Conservation (phyloP, 92 coral and sea anemone genomes). For the Palythoa caribaeorum region DNA sequence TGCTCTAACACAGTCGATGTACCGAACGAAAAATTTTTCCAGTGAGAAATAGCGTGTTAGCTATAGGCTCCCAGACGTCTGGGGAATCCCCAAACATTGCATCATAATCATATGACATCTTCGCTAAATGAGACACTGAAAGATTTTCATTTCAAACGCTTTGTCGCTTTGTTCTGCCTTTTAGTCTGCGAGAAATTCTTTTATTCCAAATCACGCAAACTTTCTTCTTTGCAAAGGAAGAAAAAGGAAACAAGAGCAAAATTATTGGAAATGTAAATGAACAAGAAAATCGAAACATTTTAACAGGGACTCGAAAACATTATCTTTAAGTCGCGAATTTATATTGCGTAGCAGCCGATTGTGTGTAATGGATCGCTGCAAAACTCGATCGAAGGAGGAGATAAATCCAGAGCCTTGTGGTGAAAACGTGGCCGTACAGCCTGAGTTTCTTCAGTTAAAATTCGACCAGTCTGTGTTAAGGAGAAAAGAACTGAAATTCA, state of each 20-base stretch:
- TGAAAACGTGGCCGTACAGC: background rate
- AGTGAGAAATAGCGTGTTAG: too few species aligned
- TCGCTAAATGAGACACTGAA: too few species aligned
- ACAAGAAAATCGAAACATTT: background rate
- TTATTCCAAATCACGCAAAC: too few species aligned
- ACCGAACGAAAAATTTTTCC: too few species aligned
- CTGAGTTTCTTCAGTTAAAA: background rate
- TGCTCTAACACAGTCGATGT: too few species aligned
- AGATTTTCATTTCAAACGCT: too few species aligned
- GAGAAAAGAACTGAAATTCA: background rate
- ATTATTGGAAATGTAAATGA: background rate
- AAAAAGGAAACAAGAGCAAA: background rate
- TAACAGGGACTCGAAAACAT: background rate
- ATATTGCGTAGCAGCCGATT: slow-evolving; percentile 26
- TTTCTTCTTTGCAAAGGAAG: background rate
- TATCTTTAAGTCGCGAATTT: background rate
- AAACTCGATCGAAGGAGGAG: background rate
- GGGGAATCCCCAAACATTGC: too few species aligned
- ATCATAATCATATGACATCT: too few species aligned
- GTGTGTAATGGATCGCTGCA: background rate
- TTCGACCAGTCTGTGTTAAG: background rate
- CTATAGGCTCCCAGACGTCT: too few species aligned
- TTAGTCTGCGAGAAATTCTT: too few species aligned
- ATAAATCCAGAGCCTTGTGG: background rate
- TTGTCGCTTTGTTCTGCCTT: too few species aligned